These are phyloP conservation scores for Noctua janthina DNA, from an alignment of 2,888 invertebrate species.

Conservation along the genomic window DNA sequence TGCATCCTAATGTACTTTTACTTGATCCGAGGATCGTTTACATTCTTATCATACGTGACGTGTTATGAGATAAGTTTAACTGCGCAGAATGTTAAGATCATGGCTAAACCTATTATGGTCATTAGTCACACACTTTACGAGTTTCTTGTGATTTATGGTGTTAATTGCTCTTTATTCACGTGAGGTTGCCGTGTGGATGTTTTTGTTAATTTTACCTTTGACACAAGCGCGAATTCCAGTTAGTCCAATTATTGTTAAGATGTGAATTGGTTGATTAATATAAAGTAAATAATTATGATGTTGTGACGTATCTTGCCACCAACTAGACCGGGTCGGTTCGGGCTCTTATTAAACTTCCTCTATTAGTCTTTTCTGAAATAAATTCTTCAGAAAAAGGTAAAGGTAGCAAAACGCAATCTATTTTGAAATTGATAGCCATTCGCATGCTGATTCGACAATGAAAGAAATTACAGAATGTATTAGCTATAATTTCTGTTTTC, in stretches of 20 bases:
- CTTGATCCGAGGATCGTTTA: slow-evolving; percentile 57
- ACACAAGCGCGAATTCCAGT: slow-evolving; percentile 24
- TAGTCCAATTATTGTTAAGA: slow-evolving; percentile 19
- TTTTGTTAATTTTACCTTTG: slow-evolving; percentile 48
- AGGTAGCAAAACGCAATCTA: slow-evolving; percentile 19
- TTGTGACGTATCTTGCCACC: not conserved
- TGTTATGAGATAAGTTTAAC: slow-evolving; percentile 66
- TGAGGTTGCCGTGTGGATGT: slow-evolving; percentile 7
- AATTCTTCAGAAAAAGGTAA: not conserved
- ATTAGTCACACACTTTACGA: slow-evolving; percentile 50
- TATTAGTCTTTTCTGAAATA: not conserved
- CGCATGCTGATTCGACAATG: slow-evolving; percentile 32
- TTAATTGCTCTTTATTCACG: slow-evolving; percentile 44
- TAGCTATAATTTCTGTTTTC: slow-evolving; percentile 51
- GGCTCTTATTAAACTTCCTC: not conserved
- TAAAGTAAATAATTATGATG: slow-evolving; percentile 34
- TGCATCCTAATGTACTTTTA: slow-evolving; percentile 72
- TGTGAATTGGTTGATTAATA: slow-evolving; percentile 30
- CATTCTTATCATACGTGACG: slow-evolving; percentile 60
- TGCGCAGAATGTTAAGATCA: slow-evolving; percentile 75
- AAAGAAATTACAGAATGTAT: slow-evolving; percentile 54
- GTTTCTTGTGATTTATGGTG: slow-evolving; percentile 44
- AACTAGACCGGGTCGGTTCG: slow-evolving; percentile 15
- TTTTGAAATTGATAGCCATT: slow-evolving; percentile 39
- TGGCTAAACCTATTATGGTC: slow-evolving; percentile 68